Percentiles rank a stretch among this genome's conserved stretches.
phyloP scores from a whole-genome alignment of 2,888 invertebrate genomes.

The Noctuana brunneofusca region DNA sequence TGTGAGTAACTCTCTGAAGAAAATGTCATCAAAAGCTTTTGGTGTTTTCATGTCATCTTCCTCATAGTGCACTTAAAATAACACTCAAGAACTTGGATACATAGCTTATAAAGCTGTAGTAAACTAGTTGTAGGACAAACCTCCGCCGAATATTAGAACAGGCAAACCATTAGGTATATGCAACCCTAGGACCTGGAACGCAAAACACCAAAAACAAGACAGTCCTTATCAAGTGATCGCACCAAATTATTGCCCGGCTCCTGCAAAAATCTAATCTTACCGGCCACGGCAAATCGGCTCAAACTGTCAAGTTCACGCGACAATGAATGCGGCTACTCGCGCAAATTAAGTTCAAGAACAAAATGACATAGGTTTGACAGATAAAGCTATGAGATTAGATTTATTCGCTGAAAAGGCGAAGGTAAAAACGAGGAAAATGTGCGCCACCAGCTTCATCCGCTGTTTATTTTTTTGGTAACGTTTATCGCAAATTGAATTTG shows the following conservation, averaged over 20 bases:
- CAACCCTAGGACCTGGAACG: no score
- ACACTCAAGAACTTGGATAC: no score
- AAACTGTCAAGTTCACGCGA: not conserved
- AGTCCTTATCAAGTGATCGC: no score
- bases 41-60: no score
- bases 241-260: not conserved
- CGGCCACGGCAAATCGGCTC: not conserved
- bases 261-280: not conserved
- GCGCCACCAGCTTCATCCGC: conserved; percentile 16
- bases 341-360: conserved; percentile 35
- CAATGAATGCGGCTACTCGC: conserved; percentile 28
- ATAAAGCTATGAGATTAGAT: conserved; percentile 47
- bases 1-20: no score
- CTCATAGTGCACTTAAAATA: no score
- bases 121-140: no score
- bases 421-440: conserved; percentile 38
- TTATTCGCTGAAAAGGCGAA: conserved; percentile 39
- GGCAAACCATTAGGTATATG: no score
- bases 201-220: no score
- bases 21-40: no score
- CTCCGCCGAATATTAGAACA: no score
- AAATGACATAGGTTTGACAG: conserved; percentile 46
- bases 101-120: no score
- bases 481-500: conserved; percentile 40
- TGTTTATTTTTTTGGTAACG: conserved; percentile 30